Conservation (phyloP, 2,888 invertebrate genomes). For the Cybosia mesomella region DNA sequence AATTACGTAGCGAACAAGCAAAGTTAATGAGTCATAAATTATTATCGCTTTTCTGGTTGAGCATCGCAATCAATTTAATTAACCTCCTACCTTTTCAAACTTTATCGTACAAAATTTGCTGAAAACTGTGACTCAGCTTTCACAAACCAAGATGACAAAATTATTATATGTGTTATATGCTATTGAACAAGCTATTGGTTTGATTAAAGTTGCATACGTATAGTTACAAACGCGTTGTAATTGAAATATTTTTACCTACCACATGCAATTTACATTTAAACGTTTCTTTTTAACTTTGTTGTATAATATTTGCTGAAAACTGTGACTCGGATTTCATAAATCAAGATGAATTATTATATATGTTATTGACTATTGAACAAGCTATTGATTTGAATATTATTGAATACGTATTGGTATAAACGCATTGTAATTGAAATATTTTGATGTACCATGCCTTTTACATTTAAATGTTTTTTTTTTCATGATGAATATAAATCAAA, state of each 20-base stretch:
- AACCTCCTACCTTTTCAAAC: conserved; percentile 58
- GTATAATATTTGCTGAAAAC: conserved; percentile 56
- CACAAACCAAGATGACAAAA: conserved; percentile 37
- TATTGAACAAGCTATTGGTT: background rate
- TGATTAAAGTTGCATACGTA: background rate
- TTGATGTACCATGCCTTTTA: background rate
- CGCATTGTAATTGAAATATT: background rate
- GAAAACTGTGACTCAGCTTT: conserved; percentile 55
- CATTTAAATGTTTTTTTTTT: background rate
- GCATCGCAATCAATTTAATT: conserved; percentile 67
- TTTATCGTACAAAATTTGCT: conserved; percentile 55
- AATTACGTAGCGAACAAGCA: conserved; percentile 54
- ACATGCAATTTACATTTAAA: background rate
- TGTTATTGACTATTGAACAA: background rate
- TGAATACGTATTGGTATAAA: background rate
- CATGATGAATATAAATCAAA: background rate
- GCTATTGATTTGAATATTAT: background rate
- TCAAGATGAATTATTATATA: conserved; percentile 23
- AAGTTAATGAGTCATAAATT: conserved; percentile 68
- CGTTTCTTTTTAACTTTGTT: conserved; percentile 48
- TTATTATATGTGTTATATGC: conserved; percentile 2
- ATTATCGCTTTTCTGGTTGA: conserved; percentile 62
- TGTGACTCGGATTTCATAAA: conserved; percentile 50
- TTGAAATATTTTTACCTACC: background rate
- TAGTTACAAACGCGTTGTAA: background rate